Evolutionary conservation across 2,888 invertebrate genomes (phyloP), one percentile per base, ranked within the genome.

Genomic region (Leptinotarsa peninsularis): DNA sequence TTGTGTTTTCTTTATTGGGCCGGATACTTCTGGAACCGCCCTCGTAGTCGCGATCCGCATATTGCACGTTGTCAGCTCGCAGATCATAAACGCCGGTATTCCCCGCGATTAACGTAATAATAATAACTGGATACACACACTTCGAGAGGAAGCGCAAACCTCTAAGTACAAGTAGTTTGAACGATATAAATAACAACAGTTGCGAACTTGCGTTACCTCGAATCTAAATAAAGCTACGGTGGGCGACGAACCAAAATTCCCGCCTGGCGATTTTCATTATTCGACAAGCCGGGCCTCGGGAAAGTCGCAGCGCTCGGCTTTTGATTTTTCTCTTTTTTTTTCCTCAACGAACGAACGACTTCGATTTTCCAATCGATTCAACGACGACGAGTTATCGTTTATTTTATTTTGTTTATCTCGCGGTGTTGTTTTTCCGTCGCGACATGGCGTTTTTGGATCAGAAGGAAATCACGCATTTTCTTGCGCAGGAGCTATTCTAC

Each of bases 401-500:
- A 54, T 66, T 63, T 67, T 50, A 52, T 72, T 69, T 72, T 56
- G 50, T 58, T 75, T 56, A 54, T 56, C 69, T 73, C 71, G 67
- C 63, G 66, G 66, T 54, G 75, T 58, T 18, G 58, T 71, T 21
- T 66, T 74, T 50, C 49, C 66, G 49, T 60, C 54, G 21, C 73
- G 72, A 72, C 73, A 88, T 88, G 88, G 88, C 87, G 78, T 87
- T 87, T 79, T 93, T 95, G 91, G 95, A 95, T 90, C 93, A 94
- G 88, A 92, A 93, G 90, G 95, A 95, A 91, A 94, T 95, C 88
- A 94, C 94, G 85, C 94, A 93, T 90, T 94, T 95, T 89, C 91
- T 95, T 86, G 94, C 95, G 87, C 94, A 93, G 88, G 95, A 95
- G 91, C 93, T 94, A 91, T 94, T 94, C 90, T 94, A 95, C 89